Evolutionary conservation across 2,797 vertebrate genomes (phyloP).

Genomic region (Oryzias sinensis): DNA sequence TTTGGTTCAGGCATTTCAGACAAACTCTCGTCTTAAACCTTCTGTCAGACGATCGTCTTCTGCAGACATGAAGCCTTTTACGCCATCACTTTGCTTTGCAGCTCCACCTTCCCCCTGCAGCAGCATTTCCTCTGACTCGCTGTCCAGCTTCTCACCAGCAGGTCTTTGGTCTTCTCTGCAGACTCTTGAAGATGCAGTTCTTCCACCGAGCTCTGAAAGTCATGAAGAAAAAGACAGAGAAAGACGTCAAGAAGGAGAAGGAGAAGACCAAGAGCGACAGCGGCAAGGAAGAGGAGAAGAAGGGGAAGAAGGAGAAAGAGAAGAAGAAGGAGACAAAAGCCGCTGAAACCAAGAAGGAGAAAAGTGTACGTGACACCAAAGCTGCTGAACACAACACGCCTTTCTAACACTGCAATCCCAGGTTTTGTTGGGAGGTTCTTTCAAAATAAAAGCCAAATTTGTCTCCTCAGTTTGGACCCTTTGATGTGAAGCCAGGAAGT

Average conservation of each 20-base stretch:
- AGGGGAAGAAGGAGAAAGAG: constrained; percentile 88
- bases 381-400: no score
- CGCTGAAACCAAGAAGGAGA: constrained; percentile 89
- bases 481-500: no score
- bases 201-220: constrained; percentile 97
- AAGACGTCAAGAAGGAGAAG: constrained; percentile 88
- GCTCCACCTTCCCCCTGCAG: no score
- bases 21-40: no score
- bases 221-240: constrained; percentile 98
- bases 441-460: no score
- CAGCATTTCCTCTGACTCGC: not conserved
- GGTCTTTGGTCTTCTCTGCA: constrained; percentile 42
- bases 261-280: constrained; percentile 81
- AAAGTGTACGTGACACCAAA: constrained; percentile 65
- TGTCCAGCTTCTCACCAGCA: not conserved
- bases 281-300: constrained; percentile 90
- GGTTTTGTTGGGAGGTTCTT: no score
- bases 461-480: no score
- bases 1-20: no score
- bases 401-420: not conserved
- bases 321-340: constrained; percentile 84
- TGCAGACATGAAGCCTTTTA: no score
- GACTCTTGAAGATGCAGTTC: constrained; percentile 97
- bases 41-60: no score
- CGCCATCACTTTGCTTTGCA: no score